phyloP scores from a whole-genome alignment of 2,797 vertebrate genomes.

The Phataginus tetradactyla region DNA sequence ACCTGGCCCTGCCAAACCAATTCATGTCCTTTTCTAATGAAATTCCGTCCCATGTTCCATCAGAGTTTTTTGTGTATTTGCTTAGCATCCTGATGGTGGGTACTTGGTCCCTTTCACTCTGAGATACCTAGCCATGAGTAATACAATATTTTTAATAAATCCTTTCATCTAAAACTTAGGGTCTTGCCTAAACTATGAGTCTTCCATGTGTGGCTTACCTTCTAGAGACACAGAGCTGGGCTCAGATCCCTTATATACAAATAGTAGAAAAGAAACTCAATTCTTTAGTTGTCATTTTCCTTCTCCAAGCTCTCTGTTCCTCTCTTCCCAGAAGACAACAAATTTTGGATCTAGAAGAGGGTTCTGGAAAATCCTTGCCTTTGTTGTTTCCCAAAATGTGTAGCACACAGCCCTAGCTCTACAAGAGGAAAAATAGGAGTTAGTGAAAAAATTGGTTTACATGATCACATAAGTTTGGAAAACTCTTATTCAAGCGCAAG shows the following conservation, averaged over 20 bases:
- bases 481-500: background rate
- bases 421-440: background rate
- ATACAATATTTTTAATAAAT: background rate
- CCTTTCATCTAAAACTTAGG: background rate
- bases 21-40: background rate
- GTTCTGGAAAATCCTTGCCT: background rate
- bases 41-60: background rate
- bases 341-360: background rate
- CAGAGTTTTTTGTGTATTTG: background rate
- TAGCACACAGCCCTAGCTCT: background rate
- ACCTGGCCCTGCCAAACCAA: background rate
- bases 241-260: background rate
- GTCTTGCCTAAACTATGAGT: background rate
- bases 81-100: background rate
- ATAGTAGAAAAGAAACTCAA: background rate
- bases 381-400: background rate
- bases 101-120: background rate
- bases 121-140: background rate
- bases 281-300: background rate
- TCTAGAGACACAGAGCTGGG: background rate
- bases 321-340: background rate
- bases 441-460: background rate
- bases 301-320: background rate
- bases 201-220: background rate
- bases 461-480: slow-evolving; percentile 31